Evolutionary conservation across 2,888 invertebrate genomes (phyloP).

Genomic region (Plutella xylostella): DNA sequence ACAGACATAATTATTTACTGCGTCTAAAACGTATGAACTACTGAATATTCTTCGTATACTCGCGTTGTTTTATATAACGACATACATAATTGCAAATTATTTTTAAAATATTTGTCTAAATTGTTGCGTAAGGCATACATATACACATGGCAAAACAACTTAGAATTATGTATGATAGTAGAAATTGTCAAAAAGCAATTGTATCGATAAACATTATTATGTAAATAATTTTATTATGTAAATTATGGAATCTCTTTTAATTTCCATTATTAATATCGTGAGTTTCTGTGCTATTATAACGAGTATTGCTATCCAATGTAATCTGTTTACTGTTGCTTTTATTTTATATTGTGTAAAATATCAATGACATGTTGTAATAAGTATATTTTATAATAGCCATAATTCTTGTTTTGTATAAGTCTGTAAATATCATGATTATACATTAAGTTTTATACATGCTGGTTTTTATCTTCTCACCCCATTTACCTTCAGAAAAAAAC

Average conservation of each 20-base stretch:
- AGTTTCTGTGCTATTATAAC: slow-evolving; percentile 57
- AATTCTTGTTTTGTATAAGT: slow-evolving; percentile 69
- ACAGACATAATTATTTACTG: too few species aligned
- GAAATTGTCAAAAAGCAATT: slow-evolving; percentile 26
- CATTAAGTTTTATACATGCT: slow-evolving; percentile 63
- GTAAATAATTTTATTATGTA: slow-evolving; percentile 58
- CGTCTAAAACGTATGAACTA: too few species aligned
- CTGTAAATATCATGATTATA: slow-evolving; percentile 69
- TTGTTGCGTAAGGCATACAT: slow-evolving; percentile 4
- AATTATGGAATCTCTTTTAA: slow-evolving; percentile 63
- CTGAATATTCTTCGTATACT: too few species aligned
- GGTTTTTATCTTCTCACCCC: slow-evolving; percentile 1
- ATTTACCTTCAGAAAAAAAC: neutral
- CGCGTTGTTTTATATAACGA: too few species aligned
- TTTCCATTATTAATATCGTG: slow-evolving; percentile 54
- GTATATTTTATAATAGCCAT: slow-evolving; percentile 66
- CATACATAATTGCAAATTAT: too few species aligned
- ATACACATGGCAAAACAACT: slow-evolving; percentile 20
- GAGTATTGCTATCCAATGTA: slow-evolving; percentile 51
- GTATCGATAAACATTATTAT: slow-evolving; percentile 52
- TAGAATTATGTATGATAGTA: slow-evolving; percentile 11
- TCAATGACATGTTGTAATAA: slow-evolving; percentile 67
- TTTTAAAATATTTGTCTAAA: neutral
- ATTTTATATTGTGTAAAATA: slow-evolving; percentile 62
- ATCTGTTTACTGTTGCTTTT: slow-evolving; percentile 63